Base-by-base conservation (phyloP, 1,140 invertebrate genomes). In the Solenopsis invicta region DNA sequence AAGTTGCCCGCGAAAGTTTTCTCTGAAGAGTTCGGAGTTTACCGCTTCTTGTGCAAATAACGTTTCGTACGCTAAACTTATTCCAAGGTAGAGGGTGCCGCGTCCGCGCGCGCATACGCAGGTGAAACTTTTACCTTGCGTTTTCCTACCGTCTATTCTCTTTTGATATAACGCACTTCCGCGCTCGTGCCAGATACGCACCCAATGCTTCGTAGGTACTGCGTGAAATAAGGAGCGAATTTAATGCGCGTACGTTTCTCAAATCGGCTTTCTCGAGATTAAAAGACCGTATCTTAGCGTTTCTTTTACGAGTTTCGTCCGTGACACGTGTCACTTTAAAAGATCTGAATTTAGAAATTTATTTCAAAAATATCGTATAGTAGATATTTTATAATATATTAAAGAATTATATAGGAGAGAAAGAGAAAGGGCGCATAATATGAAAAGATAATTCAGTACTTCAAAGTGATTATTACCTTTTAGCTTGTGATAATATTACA, bases 11-110 rank as follows among this genome's bases (percentile, higher is more conserved):
- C 41, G 78, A 90, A 91, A 92, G 77, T 92, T 92, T 87, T 59
- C 37, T 59, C 37, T 67, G 77, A 89, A 86, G 81, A 88, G 90
- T 84, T 91, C 86, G 80, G 86, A 92, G 91, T 92, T 92, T 92
- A 89, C 84, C 90, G 86, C 74, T 91, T 91, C 87, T 91, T 89
- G 90, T 90, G 88, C 92, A 92, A 92, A 92, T 92, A 86, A 81
- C 88, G 80, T 92, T 89, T 88, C 82, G 34, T 84, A 84, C 62
- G 81, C 85, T 90, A 87, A 92, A 91, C 91, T 92, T 92, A 91
- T 92, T 92, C 71, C 64, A 75, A 54, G 66, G 41, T 54, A 37
- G 56, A 29, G 66, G 72, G 29, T 29, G 18, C 45, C 34, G 10
- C 21, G 29, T 29, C 21, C 74, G 52, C 24, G 41, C 52, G 66